Evolutionary conservation across 2,888 invertebrate species (phyloP).

Genomic region (Limnephilus auricula): DNA sequence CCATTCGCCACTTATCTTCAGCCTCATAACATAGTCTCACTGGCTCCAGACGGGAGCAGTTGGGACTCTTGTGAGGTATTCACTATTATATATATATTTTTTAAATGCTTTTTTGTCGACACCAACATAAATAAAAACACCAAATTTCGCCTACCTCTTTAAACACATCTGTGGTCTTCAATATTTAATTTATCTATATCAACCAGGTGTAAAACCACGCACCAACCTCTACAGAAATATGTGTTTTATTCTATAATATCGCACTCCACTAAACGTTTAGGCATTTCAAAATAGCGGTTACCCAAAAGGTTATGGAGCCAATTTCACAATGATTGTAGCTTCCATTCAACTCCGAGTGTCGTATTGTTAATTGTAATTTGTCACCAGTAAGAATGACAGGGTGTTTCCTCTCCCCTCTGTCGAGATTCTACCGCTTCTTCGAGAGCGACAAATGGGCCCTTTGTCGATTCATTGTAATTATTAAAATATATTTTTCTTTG

Average conservation of each 20-base stretch:
- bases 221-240: not conserved
- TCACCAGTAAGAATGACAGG: conserved; percentile 59
- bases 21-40: too few species aligned
- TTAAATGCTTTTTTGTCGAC: not conserved
- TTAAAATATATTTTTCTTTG: conserved; percentile 45
- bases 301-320: conserved; percentile 55
- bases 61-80: too few species aligned
- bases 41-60: too few species aligned
- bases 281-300: conserved; percentile 50
- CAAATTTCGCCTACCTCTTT: not conserved
- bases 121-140: not conserved
- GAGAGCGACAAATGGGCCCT: conserved; percentile 51
- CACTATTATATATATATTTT: too few species aligned
- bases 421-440: not conserved
- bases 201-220: not conserved
- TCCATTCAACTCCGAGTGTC: conserved; percentile 54
- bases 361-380: conserved; percentile 59
- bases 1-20: too few species aligned
- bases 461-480: conserved; percentile 46
- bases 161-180: not conserved
- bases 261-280: conserved; percentile 22
- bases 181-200: not conserved
- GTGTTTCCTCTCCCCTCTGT: conserved; percentile 50
- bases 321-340: conserved; percentile 48
- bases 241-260: conserved; percentile 17